Conservation (phyloP, 2,797 vertebrate genomes). For the Pagetopsis macropterus region DNA sequence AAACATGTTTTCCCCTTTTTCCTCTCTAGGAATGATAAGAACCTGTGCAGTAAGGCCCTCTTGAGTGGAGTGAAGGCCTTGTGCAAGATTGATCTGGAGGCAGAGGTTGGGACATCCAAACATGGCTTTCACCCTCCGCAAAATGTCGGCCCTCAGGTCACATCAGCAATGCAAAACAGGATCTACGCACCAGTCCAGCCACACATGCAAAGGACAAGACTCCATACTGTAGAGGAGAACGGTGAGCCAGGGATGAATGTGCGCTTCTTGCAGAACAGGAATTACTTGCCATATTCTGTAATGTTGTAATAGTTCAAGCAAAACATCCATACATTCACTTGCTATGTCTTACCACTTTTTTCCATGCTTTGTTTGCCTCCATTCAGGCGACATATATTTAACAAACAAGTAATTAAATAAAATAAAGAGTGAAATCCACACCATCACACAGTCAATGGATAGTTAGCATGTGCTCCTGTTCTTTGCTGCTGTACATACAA, state of each 20-base stretch:
- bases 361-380: conserved; percentile 27
- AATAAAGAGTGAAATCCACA: too few relatives aligned
- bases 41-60: conserved; percentile 92
- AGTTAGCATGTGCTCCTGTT: neutral
- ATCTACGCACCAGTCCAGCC: conserved; percentile 17
- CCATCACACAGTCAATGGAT: too few relatives aligned
- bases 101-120: conserved; percentile 73
- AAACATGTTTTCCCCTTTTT: conserved; percentile 11
- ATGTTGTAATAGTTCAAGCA: conserved; percentile 5
- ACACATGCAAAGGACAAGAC: neutral
- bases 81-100: conserved; percentile 88
- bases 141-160: conserved; percentile 6
- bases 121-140: conserved; percentile 28
- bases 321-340: neutral
- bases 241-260: conserved; percentile 58
- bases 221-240: conserved; percentile 34
- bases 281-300: conserved; percentile 20
- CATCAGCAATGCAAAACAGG: conserved; percentile 10
- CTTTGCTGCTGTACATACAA: neutral
- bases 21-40: conserved; percentile 90
- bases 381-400: neutral
- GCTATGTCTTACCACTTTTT: conserved; percentile 18
- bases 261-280: conserved; percentile 46
- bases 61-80: conserved; percentile 90
- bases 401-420: neutral